Conservation (phyloP, 1,140 invertebrate genomes). For the Diploscapter pachys region DNA sequence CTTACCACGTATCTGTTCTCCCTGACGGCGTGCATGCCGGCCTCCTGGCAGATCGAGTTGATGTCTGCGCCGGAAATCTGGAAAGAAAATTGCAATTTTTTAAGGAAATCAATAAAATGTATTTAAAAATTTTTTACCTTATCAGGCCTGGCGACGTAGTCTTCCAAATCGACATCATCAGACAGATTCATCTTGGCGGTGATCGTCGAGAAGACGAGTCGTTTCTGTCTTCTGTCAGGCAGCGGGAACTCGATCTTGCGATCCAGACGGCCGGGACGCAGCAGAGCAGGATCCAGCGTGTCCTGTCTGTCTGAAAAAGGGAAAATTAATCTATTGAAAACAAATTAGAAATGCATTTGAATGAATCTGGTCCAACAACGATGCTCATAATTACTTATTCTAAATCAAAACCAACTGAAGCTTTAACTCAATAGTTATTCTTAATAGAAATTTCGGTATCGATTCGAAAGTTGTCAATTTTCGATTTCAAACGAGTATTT, state of each 20-base stretch:
- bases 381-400: no score
- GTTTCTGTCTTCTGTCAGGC: conserved; percentile 93
- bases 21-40: conserved; percentile 89
- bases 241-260: conserved; percentile 98
- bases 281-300: conserved; percentile 91
- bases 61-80: conserved; percentile 95
- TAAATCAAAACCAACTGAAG: no score
- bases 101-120: no score
- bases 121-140: conserved; percentile 69
- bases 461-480: no score
- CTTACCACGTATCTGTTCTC: conserved; percentile 91
- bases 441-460: no score
- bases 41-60: conserved; percentile 94
- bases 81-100: no score
- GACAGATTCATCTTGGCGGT: conserved; percentile 98
- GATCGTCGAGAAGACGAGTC: conserved; percentile 94
- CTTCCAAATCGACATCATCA: conserved; percentile 97
- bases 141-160: conserved; percentile 95
- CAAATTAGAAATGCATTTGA: no score
- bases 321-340: no score
- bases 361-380: no score
- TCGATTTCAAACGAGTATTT: no score
- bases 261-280: conserved; percentile 93
- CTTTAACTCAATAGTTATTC: no score
- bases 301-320: conserved; percentile 74